phyloP scores from a whole-genome alignment of 1,140 invertebrate species.

The Belonocnema kinseyi region DNA sequence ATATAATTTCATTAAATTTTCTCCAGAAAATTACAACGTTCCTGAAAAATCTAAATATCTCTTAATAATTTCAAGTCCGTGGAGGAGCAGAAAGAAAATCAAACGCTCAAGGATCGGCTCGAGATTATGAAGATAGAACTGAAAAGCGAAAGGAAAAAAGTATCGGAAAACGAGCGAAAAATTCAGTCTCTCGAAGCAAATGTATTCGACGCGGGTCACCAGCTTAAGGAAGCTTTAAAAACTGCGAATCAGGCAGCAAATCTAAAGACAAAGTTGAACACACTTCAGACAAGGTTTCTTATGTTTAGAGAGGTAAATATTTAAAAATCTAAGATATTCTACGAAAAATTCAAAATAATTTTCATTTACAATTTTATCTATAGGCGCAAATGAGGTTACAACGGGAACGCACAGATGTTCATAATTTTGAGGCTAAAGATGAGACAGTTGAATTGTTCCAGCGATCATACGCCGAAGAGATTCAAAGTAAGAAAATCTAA shows the following conservation, averaged over 20 bases:
- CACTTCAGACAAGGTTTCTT: conserved; percentile 75
- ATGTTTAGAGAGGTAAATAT: conserved; percentile 73
- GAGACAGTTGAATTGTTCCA: conserved; percentile 65
- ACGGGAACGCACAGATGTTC: conserved; percentile 62
- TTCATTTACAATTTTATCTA: conserved; percentile 30
- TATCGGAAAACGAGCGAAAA: conserved; percentile 72
- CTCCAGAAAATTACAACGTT: conserved; percentile 14
- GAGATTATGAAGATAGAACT: conserved; percentile 72
- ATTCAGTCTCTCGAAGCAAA: conserved; percentile 72
- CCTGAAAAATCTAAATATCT: conserved; percentile 24
- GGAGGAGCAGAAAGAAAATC: conserved; percentile 69
- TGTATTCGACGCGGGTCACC: conserved; percentile 76
- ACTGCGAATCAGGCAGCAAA: conserved; percentile 76
- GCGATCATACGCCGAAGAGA: conserved; percentile 68
- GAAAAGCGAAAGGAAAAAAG: conserved; percentile 74
- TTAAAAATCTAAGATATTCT: conserved; percentile 42
- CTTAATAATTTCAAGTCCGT: conserved; percentile 59
- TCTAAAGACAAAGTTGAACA: conserved; percentile 74
- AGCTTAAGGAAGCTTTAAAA: conserved; percentile 75
- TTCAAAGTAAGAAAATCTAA: conserved; percentile 59
- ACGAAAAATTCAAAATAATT: background rate
- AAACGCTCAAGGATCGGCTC: conserved; percentile 55
- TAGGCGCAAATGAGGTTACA: conserved; percentile 64
- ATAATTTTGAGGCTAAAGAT: conserved; percentile 64
- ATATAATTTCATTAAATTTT: conserved; percentile 57